These are phyloP conservation scores for Ellobius talpinus DNA, from an alignment of 2,113 vertebrate genomes.

Conservation along the genomic window DNA sequence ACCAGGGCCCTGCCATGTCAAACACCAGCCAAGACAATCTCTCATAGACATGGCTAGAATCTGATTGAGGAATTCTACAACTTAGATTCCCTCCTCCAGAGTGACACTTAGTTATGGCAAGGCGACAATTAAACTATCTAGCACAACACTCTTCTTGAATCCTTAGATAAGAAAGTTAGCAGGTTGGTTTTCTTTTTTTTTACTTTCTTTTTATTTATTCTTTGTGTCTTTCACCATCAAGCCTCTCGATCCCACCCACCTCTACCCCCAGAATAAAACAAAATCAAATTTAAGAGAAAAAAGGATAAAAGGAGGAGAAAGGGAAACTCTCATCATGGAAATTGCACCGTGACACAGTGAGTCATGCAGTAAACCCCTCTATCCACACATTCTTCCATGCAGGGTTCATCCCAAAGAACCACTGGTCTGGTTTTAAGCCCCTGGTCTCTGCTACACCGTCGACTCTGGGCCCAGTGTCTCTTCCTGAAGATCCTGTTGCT, in stretches of 20 bases:
- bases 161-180: slow-evolving; percentile 46
- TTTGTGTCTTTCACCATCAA: not conserved
- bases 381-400: not conserved
- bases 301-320: too few relatives aligned
- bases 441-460: not conserved
- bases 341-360: not conserved
- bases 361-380: not conserved
- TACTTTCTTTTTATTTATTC: not conserved
- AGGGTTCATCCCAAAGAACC: not conserved
- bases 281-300: not conserved
- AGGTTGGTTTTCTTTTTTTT: not conserved
- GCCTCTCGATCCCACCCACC: not conserved
- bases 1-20: too few relatives aligned
- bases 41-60: too few relatives aligned
- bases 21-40: too few relatives aligned
- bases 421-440: not conserved
- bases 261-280: not conserved
- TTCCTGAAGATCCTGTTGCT: not conserved
- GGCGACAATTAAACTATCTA: not conserved
- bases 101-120: not conserved
- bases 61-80: too few relatives aligned
- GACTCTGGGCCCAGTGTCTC: too few relatives aligned
- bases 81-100: too few relatives aligned
- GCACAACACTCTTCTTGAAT: not conserved
- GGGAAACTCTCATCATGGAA: not conserved